Evolutionary conservation across 2,888 invertebrate genomes (phyloP), one percentile per base, ranked within the genome.

Genomic region (Macrophya alboannulata): DNA sequence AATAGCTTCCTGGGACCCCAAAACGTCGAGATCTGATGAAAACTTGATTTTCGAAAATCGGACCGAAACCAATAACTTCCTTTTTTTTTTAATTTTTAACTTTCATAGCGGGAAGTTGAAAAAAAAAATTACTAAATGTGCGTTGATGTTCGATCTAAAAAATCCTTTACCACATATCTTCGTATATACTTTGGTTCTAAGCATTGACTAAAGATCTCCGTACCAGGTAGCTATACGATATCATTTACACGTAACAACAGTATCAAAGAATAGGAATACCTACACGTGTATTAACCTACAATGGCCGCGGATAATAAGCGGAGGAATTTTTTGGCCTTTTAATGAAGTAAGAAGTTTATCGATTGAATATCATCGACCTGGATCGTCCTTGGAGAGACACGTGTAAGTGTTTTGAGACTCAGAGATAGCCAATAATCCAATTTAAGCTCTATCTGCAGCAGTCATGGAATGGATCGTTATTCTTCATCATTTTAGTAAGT

Each of bases 361-460:
- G 21, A 37, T 71, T 31, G n/a, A 37, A 71, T 71, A 71, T 43
- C 40, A 5, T 40, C 71, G 40, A 71, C 40, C 37, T 71, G 37
- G n/a, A n/a, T 15, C 40, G 71, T 40, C 71, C 71, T 71, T 40
- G 25, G 71, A 71, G 3, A 71, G 40, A 40, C 71, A 71, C 71
- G 71, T 71, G 71, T n/a, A n/a, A 62, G n/a, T 71, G 17, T 40
- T 68, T 37, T 15, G 5, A 10, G 1, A 68, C 68, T 31, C 31
- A 15, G 31, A 68, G n/a, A 71, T 40, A 9, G 0, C n/a, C n/a
- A 40, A 71, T 71, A 40, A 40, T 71, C 71, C 40, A 10, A 31
- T 71, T 40, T 9, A 71, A 62, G 9, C 62, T 25, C 59, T 21
- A 31, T 31, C 31, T 31, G 31, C 1, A 31, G 31, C 1, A 31